Conservation (phyloP, 2,797 vertebrate genomes). For the Luscinia luscinia region DNA sequence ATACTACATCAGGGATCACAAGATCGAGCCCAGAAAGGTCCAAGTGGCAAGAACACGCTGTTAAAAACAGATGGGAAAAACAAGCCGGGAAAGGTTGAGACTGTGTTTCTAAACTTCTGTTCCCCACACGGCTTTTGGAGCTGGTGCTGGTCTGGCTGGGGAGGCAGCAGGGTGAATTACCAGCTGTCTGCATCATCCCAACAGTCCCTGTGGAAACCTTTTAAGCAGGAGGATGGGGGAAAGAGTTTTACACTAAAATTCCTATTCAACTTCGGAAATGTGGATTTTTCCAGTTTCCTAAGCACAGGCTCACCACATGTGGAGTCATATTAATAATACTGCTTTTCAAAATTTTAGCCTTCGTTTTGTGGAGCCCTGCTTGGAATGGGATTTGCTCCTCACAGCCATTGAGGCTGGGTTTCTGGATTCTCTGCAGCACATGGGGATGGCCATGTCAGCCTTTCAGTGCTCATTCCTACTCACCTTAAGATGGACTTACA, state of each 20-base stretch:
- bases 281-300: neutral
- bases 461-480: neutral
- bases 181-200: neutral
- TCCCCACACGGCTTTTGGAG: neutral
- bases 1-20: conserved; percentile 63
- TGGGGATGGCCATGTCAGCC: neutral
- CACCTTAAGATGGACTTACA: neutral
- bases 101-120: conserved; percentile 30
- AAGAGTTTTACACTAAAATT: neutral
- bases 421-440: neutral
- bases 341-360: neutral
- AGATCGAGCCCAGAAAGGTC: conserved; percentile 57
- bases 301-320: neutral
- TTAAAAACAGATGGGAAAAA: conserved; percentile 69
- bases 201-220: neutral
- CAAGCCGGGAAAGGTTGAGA: conserved; percentile 39
- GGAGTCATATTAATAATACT: neutral
- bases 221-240: neutral
- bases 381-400: neutral
- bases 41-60: conserved; percentile 59
- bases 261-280: neutral
- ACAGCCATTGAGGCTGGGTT: neutral
- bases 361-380: neutral
- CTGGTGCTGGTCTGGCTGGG: neutral
- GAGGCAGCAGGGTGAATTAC: neutral